Evolutionary conservation across 1,140 invertebrate species (phyloP), one percentile per base, ranked within the genome.

Genomic region (Gonatopus flavifemur): DNA sequence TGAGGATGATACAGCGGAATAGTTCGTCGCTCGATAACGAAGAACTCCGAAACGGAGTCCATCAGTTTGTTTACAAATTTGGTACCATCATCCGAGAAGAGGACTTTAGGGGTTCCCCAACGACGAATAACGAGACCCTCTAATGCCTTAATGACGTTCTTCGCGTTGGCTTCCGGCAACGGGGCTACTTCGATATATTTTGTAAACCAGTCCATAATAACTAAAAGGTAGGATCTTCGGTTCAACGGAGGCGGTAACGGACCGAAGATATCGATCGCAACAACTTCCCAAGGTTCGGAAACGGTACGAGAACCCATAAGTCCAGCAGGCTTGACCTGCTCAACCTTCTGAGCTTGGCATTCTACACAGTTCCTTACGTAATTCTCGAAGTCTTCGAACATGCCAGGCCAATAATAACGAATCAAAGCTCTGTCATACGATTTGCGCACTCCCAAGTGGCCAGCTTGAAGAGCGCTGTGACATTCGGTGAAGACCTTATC

Each of bases 381-480:
- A 1, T 52, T 44, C 1, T 49, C 21, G 0, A 68, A 56, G 16
- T 71, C 45, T 0, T 31, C 20, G 0, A 48, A 43, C 19, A 57
- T 22, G 1, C 18, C 15, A 0, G 57, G 61, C 55, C 55, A 57
- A 35, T 51, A 58, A 19, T 64, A 64, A 1, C 12, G 13, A 2
- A 8, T 9, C 0, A 6, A 3, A 0, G 58, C 12, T 0, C 55
- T 24, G 33, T 28, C 16, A 21, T 50, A 64, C 1, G 71, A 74
- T 45, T 75, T 76, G 8, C 66, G 62, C 0, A 66, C 45, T 2
- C 70, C 73, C 3, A 67, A 35, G 46, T 77, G 73, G 2, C 67
- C 74, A n/a, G 67, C 44, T 15, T 51, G 44, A 1, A 41, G n/a
- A n/a, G n/a, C n/a, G n/a, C n/a, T n/a, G n/a, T n/a, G n/a, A n/a